These are phyloP conservation scores for Drosophila malerkotliana DNA, from an alignment of 1,140 invertebrate species.

Conservation along the genomic window DNA sequence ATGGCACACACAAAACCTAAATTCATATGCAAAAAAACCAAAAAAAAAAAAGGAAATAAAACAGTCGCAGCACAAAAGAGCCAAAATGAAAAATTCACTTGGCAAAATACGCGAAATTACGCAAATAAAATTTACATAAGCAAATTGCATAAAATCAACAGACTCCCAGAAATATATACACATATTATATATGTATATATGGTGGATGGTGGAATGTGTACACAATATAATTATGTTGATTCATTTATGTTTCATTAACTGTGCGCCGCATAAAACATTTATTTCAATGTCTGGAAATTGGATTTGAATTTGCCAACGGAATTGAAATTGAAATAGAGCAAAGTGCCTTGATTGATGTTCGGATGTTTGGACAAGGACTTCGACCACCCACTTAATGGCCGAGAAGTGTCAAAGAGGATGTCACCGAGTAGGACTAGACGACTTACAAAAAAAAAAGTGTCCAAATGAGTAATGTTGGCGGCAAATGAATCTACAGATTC, in stretches of 20 bases:
- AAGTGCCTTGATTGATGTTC: constrained; percentile 36
- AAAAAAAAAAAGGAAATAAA: constrained; percentile 1
- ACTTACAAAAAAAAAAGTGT: background rate
- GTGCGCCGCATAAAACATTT: constrained; percentile 33
- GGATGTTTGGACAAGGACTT: background rate
- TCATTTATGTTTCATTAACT: constrained; percentile 57
- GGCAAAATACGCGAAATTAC: constrained; percentile 48
- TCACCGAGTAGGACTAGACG: background rate
- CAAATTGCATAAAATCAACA: constrained; percentile 56
- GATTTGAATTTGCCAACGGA: constrained; percentile 21
- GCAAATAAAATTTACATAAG: constrained; percentile 55
- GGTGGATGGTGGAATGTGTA: constrained; percentile 9
- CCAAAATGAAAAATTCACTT: constrained; percentile 27
- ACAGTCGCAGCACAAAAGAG: background rate
- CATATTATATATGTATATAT: background rate
- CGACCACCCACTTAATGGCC: constrained; percentile 33
- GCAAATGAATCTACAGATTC: background rate
- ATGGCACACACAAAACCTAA: constrained; percentile 4
- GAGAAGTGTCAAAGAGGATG: constrained; percentile 2
- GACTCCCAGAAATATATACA: constrained; percentile 1
- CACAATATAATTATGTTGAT: constrained; percentile 58
- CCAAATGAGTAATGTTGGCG: constrained; percentile 25
- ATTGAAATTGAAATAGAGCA: constrained; percentile 10
- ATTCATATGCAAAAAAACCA: constrained; percentile 14
- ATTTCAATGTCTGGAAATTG: constrained; percentile 13